Conservation (phyloP, 2,797 vertebrate genomes). For the Synanceia verrucosa region DNA sequence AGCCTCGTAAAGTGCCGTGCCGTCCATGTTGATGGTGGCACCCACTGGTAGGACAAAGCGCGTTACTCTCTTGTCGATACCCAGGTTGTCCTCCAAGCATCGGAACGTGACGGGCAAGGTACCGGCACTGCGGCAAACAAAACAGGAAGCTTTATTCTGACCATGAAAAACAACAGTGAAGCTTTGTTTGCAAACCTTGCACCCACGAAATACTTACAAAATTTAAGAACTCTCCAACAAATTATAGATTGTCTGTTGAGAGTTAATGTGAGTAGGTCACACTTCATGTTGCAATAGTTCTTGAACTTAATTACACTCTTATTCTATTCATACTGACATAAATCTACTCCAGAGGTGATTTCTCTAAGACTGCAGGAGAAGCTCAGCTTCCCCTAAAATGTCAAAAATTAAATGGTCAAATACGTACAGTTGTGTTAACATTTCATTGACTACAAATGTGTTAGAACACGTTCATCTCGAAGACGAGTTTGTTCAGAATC, state of each 20-base stretch:
- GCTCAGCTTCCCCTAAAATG: too few relatives aligned
- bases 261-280: slow-evolving; percentile 11
- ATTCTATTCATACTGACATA: slow-evolving; percentile 7
- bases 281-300: neutral
- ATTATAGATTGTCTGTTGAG: neutral
- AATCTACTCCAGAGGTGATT: too few relatives aligned
- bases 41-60: slow-evolving; percentile 98
- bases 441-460: too few relatives aligned
- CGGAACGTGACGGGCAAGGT: slow-evolving; percentile 97
- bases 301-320: slow-evolving; percentile 8
- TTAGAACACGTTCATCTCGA: too few relatives aligned
- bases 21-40: slow-evolving; percentile 99
- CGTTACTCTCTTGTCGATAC: slow-evolving; percentile 97
- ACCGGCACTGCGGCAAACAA: slow-evolving; percentile 85
- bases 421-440: too few relatives aligned
- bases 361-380: too few relatives aligned
- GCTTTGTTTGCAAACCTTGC: slow-evolving; percentile 3
- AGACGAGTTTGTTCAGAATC: too few relatives aligned
- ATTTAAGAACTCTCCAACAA: neutral
- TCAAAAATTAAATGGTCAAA: too few relatives aligned
- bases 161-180: neutral
- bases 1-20: slow-evolving; percentile 98
- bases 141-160: neutral
- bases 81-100: slow-evolving; percentile 96
- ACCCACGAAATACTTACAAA: neutral